Base-by-base conservation (phyloP, 2,888 invertebrate species). In the Cephus runcator region DNA sequence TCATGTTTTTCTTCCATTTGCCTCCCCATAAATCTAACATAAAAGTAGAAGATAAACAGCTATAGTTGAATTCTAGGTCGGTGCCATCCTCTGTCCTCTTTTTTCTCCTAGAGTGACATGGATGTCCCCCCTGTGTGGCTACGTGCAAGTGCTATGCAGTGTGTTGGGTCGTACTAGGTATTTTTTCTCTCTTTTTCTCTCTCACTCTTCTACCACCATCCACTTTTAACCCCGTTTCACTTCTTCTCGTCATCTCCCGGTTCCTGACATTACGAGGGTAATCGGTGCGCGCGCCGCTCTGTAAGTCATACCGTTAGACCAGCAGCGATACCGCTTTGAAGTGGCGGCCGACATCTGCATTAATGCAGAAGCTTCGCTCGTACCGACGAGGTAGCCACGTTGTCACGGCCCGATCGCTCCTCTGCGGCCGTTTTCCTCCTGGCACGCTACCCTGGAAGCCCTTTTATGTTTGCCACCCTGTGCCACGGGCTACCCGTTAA, bases 1-100 rank as follows among this genome's bases (percentile, higher is more conserved):
- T 84, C 86, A 85, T 87, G 88, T 85, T 87, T 87, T 87, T 87
- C 83, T 87, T 89, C 89, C 90, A 90, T 91, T 90, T 90, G 88
- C 87, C 85, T 87, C 85, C 84, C 87, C 88, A 88, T 91, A 90
- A 90, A 91, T 90, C 88, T 87, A 85, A 83, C 87, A 86, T 89
- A 88, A 90, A 90, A 89, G 85, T 82, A 81, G 76, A 80, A 84
- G 83, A 84, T 82, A 83, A 83, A 82, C 80, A 80, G 78, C 78
- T 75, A 31, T 71, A 71, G 71, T 71, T 71, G 71, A 71, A 71
- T 71, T 71, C 71, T 71, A 71, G 71, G 71, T 71, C 71, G 71
- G 31, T 11, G 40, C 33, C 33, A 34, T 69, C 76, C 71, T 71
- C 11, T 12, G 31, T 71, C 33, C 31, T 56, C 31, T 56, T 23